These are phyloP conservation scores for Glyptemys insculpta DNA, from an alignment of 2,797 vertebrate genomes.

Conservation along the genomic window DNA sequence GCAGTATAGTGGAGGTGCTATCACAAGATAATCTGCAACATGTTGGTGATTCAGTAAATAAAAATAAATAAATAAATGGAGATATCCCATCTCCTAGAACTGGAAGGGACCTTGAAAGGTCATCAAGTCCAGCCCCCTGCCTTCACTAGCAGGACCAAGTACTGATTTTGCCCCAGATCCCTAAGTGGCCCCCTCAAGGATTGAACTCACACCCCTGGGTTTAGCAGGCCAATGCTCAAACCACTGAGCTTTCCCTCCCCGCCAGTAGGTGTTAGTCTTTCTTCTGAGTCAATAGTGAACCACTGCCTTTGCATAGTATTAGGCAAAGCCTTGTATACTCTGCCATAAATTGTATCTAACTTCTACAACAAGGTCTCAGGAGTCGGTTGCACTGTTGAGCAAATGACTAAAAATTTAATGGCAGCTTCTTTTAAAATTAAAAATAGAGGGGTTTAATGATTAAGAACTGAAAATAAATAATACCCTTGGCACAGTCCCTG, in stretches of 20 bases:
- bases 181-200: too few species aligned
- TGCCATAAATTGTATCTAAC: not conserved
- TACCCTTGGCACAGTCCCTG: not conserved
- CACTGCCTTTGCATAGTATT: not conserved
- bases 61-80: too few species aligned
- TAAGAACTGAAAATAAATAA: constrained; percentile 4
- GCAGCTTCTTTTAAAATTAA: not conserved
- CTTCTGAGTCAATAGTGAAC: not conserved
- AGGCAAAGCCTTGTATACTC: not conserved
- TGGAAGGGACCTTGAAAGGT: too few species aligned
- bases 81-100: too few species aligned
- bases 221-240: too few species aligned
- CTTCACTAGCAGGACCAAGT: too few species aligned
- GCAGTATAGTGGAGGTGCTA: not conserved
- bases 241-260: too few species aligned
- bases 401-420: not conserved
- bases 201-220: too few species aligned
- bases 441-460: not conserved
- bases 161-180: too few species aligned
- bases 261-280: not conserved
- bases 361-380: not conserved
- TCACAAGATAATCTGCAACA: not conserved
- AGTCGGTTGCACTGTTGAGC: not conserved
- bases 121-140: too few species aligned
- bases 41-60: not conserved